A percentile compares a stretch with the other conserved stretches of the same genome.
These are phyloP conservation scores for Eurytoma adleriae DNA, from an alignment of 2,888 invertebrate genomes.

Conservation along the genomic window DNA sequence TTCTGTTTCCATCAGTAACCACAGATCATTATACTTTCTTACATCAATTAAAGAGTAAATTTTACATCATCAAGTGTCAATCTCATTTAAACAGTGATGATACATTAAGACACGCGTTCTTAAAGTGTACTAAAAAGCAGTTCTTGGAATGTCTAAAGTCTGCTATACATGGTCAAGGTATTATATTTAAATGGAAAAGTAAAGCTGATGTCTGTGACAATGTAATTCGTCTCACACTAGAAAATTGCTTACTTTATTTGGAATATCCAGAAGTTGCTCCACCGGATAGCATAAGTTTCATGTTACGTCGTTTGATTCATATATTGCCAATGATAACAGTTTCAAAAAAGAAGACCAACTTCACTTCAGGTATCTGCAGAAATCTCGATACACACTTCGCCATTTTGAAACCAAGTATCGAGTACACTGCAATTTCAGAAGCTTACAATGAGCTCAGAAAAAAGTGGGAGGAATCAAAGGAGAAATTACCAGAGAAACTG, in stretches of 20 bases:
- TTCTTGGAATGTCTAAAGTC: conserved; percentile 61
- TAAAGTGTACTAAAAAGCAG: conserved; percentile 64
- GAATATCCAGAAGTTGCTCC: conserved; percentile 62
- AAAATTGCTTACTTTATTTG: conserved; percentile 64
- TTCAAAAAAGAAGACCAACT: conserved; percentile 28
- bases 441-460: conserved; percentile 19
- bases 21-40: background rate
- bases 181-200: background rate
- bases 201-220: conserved; percentile 45
- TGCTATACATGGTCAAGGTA: conserved; percentile 15
- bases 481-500: background rate
- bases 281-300: conserved; percentile 60
- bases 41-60: background rate
- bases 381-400: background rate
- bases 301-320: conserved; percentile 61
- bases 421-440: conserved; percentile 21
- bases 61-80: background rate
- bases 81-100: background rate
- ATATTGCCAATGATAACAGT: conserved; percentile 49
- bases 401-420: conserved; percentile 16
- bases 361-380: background rate
- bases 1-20: no score
- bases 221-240: conserved; percentile 63
- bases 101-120: conserved; percentile 57
- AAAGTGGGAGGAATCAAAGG: background rate